Base-by-base conservation (phyloP, 1,140 invertebrate species). In the Charaxes varanes region DNA sequence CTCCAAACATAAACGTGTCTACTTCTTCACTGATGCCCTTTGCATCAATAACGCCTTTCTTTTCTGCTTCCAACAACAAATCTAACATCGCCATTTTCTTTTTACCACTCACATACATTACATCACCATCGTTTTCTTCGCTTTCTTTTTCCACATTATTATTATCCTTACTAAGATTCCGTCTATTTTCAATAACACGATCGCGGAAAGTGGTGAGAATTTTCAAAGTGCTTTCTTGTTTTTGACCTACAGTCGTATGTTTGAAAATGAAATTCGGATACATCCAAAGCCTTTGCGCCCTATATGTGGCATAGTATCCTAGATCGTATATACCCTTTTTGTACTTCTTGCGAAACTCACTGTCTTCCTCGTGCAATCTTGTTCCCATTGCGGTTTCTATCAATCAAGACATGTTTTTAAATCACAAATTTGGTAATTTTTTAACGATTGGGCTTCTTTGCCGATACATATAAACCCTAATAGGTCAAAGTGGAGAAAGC, bases 51-150 rank as follows among this genome's bases (percentile, higher is more conserved):
- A 55, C 30, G 8, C 86, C 78, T 34, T 84, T 60, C 24, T 86
- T 81, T 37, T 88, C 86, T 6, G 86, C 86, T 56, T 86, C 43
- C 21, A 95, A 72, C 5, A 95, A 57, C 48, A 95, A 85, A 85
- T 97, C 95, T n/a, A 97, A 71, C 83, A 97, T 94, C 2, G 94
- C 93, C 5, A 91, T 62, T 34, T 88, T 86, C 40, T 87, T 88
- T 41, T 87, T 90, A 15, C 70, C 71, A 31, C 23, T 35, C 32
- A 7, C 37, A 30, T 14, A 1, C 12, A 55, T 49, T 24, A 28
- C 14, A 48, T 21, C 30, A 17, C 16, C 10, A 28, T 48, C 7
- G 2, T 38, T 11, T 6, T 57, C 48, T 28, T 40, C 11, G 31
- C 53, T 11, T 3, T 28, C 27, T 1, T 48, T 47, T 30, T 4